Evolutionary conservation across 1,140 invertebrate species (phyloP).

Genomic region (Drosophila azteca): DNA sequence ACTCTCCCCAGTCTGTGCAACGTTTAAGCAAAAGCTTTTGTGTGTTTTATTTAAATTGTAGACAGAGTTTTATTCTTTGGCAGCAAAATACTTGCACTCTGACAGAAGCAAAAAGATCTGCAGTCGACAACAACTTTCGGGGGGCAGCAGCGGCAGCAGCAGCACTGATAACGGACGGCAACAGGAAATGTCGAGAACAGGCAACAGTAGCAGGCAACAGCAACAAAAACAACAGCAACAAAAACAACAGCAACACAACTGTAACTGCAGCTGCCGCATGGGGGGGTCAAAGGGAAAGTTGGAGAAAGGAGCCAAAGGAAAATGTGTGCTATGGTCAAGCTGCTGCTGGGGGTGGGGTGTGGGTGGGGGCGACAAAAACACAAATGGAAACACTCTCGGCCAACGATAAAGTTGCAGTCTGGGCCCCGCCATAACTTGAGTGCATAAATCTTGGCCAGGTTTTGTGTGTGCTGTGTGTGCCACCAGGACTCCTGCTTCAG

Average conservation of each 20-base stretch:
- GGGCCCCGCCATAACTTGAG: slow-evolving; percentile 67
- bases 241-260: slow-evolving; percentile 2
- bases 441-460: slow-evolving; percentile 73
- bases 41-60: slow-evolving; percentile 45
- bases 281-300: slow-evolving; percentile 22
- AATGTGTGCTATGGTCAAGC: slow-evolving; percentile 6
- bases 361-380: no score
- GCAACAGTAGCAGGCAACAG: slow-evolving; percentile 17
- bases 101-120: slow-evolving; percentile 39
- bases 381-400: slow-evolving; percentile 20
- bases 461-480: slow-evolving; percentile 18
- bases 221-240: slow-evolving; percentile 3
- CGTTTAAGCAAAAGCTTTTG: neutral
- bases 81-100: slow-evolving; percentile 18
- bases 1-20: neutral
- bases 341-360: no score
- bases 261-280: slow-evolving; percentile 12
- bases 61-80: slow-evolving; percentile 17
- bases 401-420: slow-evolving; percentile 76
- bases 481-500: neutral
- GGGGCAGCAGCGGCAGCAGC: neutral
- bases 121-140: slow-evolving; percentile 57
- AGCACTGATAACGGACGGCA: slow-evolving; percentile 66
- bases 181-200: slow-evolving; percentile 64
- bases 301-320: slow-evolving; percentile 8